Base-by-base conservation (phyloP, 2,888 invertebrate genomes). In the Dasypogon diadema region DNA sequence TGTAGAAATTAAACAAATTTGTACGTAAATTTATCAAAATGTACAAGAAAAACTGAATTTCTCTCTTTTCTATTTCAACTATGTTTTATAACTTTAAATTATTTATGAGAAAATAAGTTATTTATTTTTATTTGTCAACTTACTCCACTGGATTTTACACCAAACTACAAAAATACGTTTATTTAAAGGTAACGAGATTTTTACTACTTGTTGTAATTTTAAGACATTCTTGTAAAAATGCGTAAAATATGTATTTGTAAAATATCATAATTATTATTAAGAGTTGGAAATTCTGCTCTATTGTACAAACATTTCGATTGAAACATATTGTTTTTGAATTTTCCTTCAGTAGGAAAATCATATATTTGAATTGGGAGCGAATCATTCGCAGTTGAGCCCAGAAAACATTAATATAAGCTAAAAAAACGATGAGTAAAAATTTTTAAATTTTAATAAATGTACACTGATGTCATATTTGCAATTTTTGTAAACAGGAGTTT, bases 151-250 rank as follows among this genome's bases (percentile, higher is more conserved):
- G 46, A 65, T 37, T 22, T 46, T 14, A 65, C n/a, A 65, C 18
- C 65, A 65, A 65, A 65, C 21, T 48, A 21, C 16, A 24, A 65
- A 22, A 65, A 14, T 22, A 65, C 34, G 37, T n/a, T n/a, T n/a
- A n/a, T n/a, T n/a, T n/a, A n/a, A 34, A 60, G 18, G 18, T 34
- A 5, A 60, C 21, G 34, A 60, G 34, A 60, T 16, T 65, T 65
- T 65, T 65, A 46, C 18, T 65, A 48, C 42, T 63, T 63, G 63
- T 63, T 65, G 65, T 65, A 46, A 46, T 16, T 65, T 65, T 48
- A 65, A 65, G 42, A 65, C 18, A 46, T 65, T 46, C 37, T 60
- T 60, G 42, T 60, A 60, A 37, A 60, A 60, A 58, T n/a, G n/a
- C n/a, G 16, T 30, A n/a, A 22, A 18, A n/a, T 4, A 8, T 12